Evolutionary conservation across 2,888 invertebrate genomes (phyloP).

Genomic region (Ectemnius cavifrons): DNA sequence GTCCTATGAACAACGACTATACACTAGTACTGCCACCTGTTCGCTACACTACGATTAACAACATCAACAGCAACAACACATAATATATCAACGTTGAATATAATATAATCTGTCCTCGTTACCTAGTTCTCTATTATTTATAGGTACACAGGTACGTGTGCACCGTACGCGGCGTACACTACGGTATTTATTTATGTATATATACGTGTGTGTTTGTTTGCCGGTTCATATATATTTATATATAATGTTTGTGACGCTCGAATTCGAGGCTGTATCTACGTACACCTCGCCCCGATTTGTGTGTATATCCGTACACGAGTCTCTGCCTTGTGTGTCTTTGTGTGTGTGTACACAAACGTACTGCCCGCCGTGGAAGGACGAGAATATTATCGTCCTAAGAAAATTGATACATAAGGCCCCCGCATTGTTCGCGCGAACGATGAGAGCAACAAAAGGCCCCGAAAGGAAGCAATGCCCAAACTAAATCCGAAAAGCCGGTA

Average conservation of each 20-base stretch:
- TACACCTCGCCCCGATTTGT: background rate
- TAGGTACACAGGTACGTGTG: conserved; percentile 42
- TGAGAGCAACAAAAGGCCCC: too few relatives aligned
- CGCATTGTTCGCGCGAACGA: conserved; percentile 7
- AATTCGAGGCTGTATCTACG: background rate
- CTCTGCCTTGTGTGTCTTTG: background rate
- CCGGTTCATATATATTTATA: background rate
- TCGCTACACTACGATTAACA: conserved; percentile 71
- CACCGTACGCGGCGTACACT: conserved; percentile 15
- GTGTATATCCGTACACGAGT: background rate
- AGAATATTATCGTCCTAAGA: conserved; percentile 38
- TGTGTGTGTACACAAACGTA: conserved; percentile 12
- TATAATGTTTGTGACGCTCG: background rate
- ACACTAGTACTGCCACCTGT: conserved; percentile 43
- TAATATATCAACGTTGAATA: conserved; percentile 74
- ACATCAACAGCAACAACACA: conserved; percentile 78
- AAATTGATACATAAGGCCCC: conserved; percentile 16
- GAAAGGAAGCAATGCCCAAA: too few relatives aligned
- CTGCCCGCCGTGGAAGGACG: conserved; percentile 41
- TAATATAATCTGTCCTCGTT: conserved; percentile 54
- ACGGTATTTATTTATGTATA: conserved; percentile 23
- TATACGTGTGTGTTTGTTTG: conserved; percentile 4
- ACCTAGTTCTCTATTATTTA: conserved; percentile 43
- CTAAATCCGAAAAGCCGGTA: too few relatives aligned
- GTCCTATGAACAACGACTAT: conserved; percentile 47